Conservation (phyloP, 2,888 invertebrate genomes). For the Drosophila mimica region DNA sequence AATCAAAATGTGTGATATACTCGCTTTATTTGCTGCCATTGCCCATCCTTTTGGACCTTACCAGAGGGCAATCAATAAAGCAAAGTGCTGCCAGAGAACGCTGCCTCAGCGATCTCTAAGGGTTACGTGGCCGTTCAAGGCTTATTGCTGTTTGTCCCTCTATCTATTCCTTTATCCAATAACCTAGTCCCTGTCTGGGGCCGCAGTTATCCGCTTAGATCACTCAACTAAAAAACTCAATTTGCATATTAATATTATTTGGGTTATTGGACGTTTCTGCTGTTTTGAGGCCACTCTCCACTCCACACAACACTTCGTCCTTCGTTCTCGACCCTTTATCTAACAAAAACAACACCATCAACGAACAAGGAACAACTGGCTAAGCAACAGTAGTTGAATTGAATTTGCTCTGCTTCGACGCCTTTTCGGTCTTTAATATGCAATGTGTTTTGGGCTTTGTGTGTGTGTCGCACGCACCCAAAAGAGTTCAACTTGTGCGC, state of each 20-base stretch:
- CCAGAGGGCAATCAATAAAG: slow-evolving; percentile 69
- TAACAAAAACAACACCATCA: slow-evolving; percentile 41
- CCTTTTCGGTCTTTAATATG: slow-evolving; percentile 74
- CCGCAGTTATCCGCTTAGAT: slow-evolving; percentile 81
- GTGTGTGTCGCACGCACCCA: slow-evolving; percentile 2
- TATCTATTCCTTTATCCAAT: neutral
- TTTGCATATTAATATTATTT: slow-evolving; percentile 84
- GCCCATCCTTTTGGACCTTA: slow-evolving; percentile 26
- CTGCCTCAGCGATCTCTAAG: slow-evolving; percentile 50
- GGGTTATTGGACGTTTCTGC: slow-evolving; percentile 52
- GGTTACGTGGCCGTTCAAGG: slow-evolving; percentile 49
- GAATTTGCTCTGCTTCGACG: slow-evolving; percentile 79
- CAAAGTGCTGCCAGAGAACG: slow-evolving; percentile 52
- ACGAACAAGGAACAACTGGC: slow-evolving; percentile 28
- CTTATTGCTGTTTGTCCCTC: slow-evolving; percentile 22
- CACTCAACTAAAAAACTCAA: slow-evolving; percentile 84
- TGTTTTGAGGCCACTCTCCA: slow-evolving; percentile 25
- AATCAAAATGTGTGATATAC: slow-evolving; percentile 57
- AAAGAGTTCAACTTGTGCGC: slow-evolving; percentile 13
- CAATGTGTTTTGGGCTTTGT: neutral
- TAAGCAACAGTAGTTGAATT: slow-evolving; percentile 78
- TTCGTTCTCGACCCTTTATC: slow-evolving; percentile 60
- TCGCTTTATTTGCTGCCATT: slow-evolving; percentile 41
- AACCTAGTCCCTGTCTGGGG: slow-evolving; percentile 26
- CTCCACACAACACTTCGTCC: slow-evolving; percentile 26